Percentiles rank a stretch among this genome's conserved stretches.
phyloP scores from a whole-genome alignment of 2,797 vertebrate species.

The Halcyon badia region DNA sequence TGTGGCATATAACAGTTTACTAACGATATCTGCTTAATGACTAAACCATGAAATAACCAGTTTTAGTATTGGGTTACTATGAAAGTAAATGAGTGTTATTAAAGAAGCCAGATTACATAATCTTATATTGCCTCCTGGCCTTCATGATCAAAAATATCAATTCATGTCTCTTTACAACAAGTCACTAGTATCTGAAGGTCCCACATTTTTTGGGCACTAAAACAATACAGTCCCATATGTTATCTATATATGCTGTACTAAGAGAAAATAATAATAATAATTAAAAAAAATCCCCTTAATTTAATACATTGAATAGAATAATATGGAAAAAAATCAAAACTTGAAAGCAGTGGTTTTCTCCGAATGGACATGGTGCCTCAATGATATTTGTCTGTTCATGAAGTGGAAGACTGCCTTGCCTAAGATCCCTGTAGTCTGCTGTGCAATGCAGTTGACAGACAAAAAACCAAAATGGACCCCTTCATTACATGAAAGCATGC shows the following conservation, averaged over 20 bases:
- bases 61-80: background rate
- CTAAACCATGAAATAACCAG: background rate
- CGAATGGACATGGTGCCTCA: background rate
- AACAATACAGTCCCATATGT: background rate
- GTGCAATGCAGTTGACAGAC: background rate
- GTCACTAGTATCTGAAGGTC: background rate
- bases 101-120: background rate
- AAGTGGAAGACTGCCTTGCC: background rate
- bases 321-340: background rate
- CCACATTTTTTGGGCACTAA: background rate
- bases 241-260: background rate
- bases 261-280: background rate
- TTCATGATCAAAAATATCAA: background rate
- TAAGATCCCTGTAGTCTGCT: background rate
- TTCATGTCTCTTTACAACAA: background rate
- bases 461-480: rapidly evolving
- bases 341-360: background rate
- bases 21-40: background rate
- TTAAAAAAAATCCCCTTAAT: background rate
- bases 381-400: background rate
- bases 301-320: background rate
- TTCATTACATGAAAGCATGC: background rate
- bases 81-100: background rate
- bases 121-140: background rate
- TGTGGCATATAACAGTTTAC: background rate